A percentile compares a stretch with the other conserved stretches of the same genome.
phyloP scores from a whole-genome alignment of 2,797 vertebrate species.

The Poeciliopsis infans region DNA sequence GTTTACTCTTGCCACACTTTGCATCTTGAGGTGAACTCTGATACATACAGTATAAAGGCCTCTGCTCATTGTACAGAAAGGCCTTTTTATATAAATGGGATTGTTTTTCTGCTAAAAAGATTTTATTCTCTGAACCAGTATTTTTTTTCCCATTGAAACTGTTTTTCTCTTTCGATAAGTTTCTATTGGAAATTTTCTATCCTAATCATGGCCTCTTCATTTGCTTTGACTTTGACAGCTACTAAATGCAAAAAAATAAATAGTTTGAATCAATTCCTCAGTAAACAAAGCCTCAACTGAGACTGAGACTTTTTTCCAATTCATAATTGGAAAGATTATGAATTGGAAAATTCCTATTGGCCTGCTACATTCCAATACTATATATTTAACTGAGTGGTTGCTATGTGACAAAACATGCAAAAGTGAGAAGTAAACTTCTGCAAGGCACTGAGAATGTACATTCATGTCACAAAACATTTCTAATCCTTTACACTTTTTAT shows the following conservation, averaged over 20 bases:
- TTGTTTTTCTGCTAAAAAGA: not conserved
- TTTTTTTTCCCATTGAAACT: not conserved
- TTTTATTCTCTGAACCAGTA: not conserved
- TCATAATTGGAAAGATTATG: too few relatives aligned
- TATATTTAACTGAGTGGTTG: not conserved
- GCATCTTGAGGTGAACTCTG: slow-evolving; percentile 5
- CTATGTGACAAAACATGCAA: not conserved
- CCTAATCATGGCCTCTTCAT: not conserved
- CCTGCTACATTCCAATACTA: not conserved
- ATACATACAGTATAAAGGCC: not conserved
- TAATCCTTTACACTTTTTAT: not conserved
- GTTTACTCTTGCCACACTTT: not conserved
- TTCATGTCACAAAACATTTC: not conserved
- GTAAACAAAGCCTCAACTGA: not conserved
- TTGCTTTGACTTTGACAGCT: not conserved
- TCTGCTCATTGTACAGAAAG: not conserved
- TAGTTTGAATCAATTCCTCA: not conserved
- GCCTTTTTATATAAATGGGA: not conserved
- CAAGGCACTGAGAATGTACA: not conserved
- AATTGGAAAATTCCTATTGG: not conserved
- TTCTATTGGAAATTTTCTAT: not conserved
- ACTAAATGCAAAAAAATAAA: not conserved
- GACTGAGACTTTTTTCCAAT: not conserved
- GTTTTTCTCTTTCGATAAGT: not conserved
- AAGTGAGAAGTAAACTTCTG: not conserved